phyloP scores from a whole-genome alignment of 2,888 invertebrate species.

The Dorcus parallelipipedus region DNA sequence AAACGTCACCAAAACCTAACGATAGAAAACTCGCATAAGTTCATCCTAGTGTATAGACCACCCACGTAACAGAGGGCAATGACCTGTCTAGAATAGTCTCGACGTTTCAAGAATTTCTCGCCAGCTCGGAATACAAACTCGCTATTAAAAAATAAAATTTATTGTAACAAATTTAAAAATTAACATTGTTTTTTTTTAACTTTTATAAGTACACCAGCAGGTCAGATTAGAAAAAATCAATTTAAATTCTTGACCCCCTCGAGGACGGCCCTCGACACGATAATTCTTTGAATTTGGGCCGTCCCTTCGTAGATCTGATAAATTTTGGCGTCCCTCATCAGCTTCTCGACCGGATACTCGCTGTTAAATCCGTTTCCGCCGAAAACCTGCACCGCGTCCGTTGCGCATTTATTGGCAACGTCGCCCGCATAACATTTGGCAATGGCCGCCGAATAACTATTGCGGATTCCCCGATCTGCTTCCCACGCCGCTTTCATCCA shows the following conservation, averaged over 20 bases:
- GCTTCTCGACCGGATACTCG: slow-evolving; percentile 97
- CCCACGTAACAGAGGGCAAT: too few species aligned
- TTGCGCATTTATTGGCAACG: slow-evolving; percentile 88
- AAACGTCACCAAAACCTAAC: too few species aligned
- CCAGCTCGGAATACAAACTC: too few species aligned
- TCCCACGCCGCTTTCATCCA: slow-evolving; percentile 89
- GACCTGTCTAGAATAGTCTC: too few species aligned
- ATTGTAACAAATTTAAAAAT: too few species aligned
- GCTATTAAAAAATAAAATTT: too few species aligned
- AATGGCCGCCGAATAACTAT: slow-evolving; percentile 87
- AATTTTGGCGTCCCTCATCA: slow-evolving; percentile 99
- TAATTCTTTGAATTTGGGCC: slow-evolving; percentile 92
- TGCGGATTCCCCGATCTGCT: slow-evolving; percentile 76
- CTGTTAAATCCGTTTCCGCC: slow-evolving; percentile 95
- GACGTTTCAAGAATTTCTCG: too few species aligned
- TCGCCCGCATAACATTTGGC: slow-evolving; percentile 94
- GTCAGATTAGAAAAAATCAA: neutral
- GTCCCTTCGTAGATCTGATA: slow-evolving; percentile 99
- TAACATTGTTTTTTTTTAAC: too few species aligned
- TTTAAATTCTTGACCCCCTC: slow-evolving; percentile 28
- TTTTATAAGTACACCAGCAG: too few species aligned
- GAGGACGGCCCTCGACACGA: slow-evolving; percentile 76
- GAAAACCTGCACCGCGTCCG: slow-evolving; percentile 94
- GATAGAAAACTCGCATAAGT: too few species aligned
- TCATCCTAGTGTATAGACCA: too few species aligned